A percentile compares a stretch with the other conserved stretches of the same genome.
Evolutionary conservation across 1,140 invertebrate genomes (phyloP).

Genomic region (Conus betulinus): DNA sequence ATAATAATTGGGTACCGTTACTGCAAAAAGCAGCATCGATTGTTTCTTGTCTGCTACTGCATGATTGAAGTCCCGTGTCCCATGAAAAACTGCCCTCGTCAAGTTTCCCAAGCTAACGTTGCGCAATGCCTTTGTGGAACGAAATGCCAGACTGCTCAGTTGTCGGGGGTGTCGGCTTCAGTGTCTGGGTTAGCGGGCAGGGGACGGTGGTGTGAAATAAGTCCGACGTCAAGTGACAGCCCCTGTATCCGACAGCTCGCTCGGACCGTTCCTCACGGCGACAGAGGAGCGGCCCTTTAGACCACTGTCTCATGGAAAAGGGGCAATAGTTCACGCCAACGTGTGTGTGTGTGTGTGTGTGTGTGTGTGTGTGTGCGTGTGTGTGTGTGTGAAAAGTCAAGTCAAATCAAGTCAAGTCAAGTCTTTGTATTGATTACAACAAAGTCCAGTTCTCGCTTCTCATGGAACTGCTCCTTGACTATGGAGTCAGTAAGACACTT

Average conservation of each 20-base stretch:
- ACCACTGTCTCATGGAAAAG: no score
- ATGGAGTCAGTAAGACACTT: no score
- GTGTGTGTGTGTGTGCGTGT: no score
- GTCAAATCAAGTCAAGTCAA: no score
- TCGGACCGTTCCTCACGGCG: not conserved
- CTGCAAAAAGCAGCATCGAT: constrained; percentile 14
- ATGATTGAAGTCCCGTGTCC: not conserved
- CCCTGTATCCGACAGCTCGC: not conserved
- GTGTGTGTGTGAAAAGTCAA: no score
- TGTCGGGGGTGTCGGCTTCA: not conserved
- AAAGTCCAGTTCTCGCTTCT: no score
- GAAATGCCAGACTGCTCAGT: not conserved
- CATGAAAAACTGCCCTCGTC: constrained; percentile 11
- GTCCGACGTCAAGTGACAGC: not conserved
- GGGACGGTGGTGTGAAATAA: not conserved
- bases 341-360: no score
- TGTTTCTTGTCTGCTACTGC: not conserved
- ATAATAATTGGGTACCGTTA: not conserved
- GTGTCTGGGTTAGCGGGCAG: no score
- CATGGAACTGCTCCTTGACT: no score
- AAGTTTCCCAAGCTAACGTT: not conserved
- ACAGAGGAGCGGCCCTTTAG: not conserved
- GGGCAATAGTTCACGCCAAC: no score
- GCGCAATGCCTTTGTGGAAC: not conserved
- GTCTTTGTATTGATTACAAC: no score